Evolutionary conservation across 1,140 invertebrate species (phyloP).

Genomic region (Dufourea novaeangliae): DNA sequence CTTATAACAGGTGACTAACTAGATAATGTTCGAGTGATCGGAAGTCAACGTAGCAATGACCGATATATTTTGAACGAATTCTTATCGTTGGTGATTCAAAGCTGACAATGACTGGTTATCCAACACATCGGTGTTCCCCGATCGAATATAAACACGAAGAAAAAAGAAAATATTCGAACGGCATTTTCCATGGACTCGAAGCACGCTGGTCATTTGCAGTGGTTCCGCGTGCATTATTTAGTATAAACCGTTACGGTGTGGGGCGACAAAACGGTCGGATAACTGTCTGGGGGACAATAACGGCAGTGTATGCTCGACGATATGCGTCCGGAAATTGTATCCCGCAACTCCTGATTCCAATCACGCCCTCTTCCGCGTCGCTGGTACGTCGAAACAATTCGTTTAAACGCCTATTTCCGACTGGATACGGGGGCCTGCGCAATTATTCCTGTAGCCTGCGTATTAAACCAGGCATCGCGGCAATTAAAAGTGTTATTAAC

Average conservation of each 20-base stretch:
- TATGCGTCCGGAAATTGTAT: constrained; percentile 41
- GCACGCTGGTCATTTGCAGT: background rate
- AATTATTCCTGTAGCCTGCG: background rate
- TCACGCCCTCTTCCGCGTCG: constrained; percentile 16
- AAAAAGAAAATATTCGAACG: background rate
- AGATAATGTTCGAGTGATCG: no score
- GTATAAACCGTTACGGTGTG: background rate
- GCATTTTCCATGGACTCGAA: background rate
- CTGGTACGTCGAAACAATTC: constrained; percentile 17
- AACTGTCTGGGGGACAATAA: constrained; percentile 32
- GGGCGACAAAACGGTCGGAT: constrained; percentile 15
- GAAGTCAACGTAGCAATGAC: no score
- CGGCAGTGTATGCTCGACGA: background rate
- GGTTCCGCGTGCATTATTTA: constrained; percentile 24
- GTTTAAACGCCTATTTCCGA: constrained; percentile 33
- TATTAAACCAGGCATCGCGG: no score
- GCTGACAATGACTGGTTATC: no score
- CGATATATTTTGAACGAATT: no score
- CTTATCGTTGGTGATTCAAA: no score
- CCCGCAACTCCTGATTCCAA: constrained; percentile 25
- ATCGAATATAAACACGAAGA: no score
- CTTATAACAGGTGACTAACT: no score
- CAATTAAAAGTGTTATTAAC: background rate
- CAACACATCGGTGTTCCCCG: no score
- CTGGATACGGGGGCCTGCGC: background rate